These are phyloP conservation scores for Chelidonichthys spinosus DNA, from an alignment of 2,797 vertebrate genomes.

Conservation along the genomic window DNA sequence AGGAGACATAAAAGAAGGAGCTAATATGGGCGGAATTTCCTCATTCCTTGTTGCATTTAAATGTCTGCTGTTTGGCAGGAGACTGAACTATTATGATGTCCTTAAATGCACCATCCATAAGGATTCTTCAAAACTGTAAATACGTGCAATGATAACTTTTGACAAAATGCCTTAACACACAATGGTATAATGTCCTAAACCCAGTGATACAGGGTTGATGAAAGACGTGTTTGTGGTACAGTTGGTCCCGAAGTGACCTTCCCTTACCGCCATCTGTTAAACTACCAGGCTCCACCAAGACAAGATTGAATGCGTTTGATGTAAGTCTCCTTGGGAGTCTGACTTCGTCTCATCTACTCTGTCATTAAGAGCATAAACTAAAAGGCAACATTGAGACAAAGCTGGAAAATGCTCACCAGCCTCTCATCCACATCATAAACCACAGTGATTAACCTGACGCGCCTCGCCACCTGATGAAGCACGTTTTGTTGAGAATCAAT, in stretches of 20 bases:
- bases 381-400: constrained; percentile 13
- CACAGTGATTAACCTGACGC: constrained; percentile 23
- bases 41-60: constrained; percentile 12
- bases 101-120: constrained; percentile 2
- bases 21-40: not conserved
- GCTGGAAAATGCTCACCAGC: constrained; percentile 11
- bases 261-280: not conserved
- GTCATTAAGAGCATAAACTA: not conserved
- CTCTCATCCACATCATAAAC: constrained; percentile 18
- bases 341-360: not conserved
- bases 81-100: constrained; percentile 8
- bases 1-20: not conserved
- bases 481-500: constrained; percentile 36
- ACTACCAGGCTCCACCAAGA: not conserved
- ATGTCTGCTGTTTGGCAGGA: constrained; percentile 8
- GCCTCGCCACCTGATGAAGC: constrained; percentile 32
- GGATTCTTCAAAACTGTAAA: not conserved
- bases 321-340: not conserved
- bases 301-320: not conserved
- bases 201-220: not conserved
- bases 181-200: not conserved
- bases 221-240: not conserved
- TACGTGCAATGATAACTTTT: not conserved
- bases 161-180: not conserved
- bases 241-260: not conserved